Base-by-base conservation (phyloP, 2,113 vertebrate genomes). In the Silurus meridionalis region DNA sequence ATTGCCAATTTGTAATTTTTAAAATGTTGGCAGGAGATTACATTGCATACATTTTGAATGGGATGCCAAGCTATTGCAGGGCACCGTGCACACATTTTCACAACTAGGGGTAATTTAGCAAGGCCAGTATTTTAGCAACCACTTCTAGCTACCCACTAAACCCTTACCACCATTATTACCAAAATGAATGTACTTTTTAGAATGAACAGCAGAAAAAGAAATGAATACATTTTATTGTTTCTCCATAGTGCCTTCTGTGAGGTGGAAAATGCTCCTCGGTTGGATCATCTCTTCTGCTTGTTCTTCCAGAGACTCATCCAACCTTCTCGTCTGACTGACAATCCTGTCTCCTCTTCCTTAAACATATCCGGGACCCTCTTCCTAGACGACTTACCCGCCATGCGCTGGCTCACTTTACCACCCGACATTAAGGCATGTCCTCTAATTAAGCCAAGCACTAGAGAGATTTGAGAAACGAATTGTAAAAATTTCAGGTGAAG, bases 211-310 rank as follows among this genome's bases (percentile, higher is more conserved):
- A 21, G 21, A 8, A 77, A n/a, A 46, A 75, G n/a, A 78, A 57
- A 55, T 7, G 1, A 57, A 28, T 37, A 19, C 21, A 5, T 61
- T 21, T 61, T 2, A 57, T 78, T 81, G 15, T 79, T 37, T 87
- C n/a, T 66, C 37, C 61, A 13, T 93, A 99, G 98, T 87, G 97
- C 97, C 50, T 99, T 99, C 91, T 95, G 96, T 91, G 93, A 95
- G 90, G 87, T 71, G 37, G 97, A 97, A 89, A 95, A 97, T 9
- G 80, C 87, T 82, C 93, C 96, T 86, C 93, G 94, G 55, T 90
- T 99, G 94, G 97, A 99, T 95, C 97, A 97, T 79, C 98, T 99
- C 94, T 99, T 99, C 94, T 96, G 92, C 94, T 94, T 99, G 90
- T 96, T 98, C 93, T 99, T 99, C 94, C 97, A 98, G 94, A 96